phyloP scores from a whole-genome alignment of 37 sponge, comb jelly and placozoan species.

The Haliclona indistincta region DNA sequence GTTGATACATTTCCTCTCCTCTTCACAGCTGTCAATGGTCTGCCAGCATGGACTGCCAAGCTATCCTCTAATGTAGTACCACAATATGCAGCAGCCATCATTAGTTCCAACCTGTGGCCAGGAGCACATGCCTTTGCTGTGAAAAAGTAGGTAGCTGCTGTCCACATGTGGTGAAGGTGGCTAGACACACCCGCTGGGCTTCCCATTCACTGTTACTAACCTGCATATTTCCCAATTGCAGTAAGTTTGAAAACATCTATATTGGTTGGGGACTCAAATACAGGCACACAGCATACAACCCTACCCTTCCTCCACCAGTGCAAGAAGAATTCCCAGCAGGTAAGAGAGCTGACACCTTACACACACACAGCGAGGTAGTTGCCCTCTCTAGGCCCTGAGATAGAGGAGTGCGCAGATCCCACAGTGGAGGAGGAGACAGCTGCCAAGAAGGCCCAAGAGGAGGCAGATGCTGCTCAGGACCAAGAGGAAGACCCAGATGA shows the following conservation, averaged over 20 bases:
- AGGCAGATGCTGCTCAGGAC: slow-evolving; percentile 74
- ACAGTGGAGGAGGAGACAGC: slow-evolving; percentile 92
- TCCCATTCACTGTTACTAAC: too few relatives aligned
- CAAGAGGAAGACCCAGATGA: slow-evolving; percentile 96
- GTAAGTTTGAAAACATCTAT: slow-evolving; percentile 95
- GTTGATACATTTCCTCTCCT: background rate
- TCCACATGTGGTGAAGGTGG: too few relatives aligned
- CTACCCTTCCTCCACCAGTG: slow-evolving; percentile 82
- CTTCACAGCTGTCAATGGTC: slow-evolving; percentile 79
- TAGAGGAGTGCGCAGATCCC: slow-evolving; percentile 90
- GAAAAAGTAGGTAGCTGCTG: slow-evolving; percentile 52
- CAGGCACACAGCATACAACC: slow-evolving; percentile 83
- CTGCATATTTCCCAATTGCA: slow-evolving; percentile 13
- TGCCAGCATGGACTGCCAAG: slow-evolving; percentile 88
- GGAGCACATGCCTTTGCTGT: slow-evolving; percentile 85
- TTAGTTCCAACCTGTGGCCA: slow-evolving; percentile 97
- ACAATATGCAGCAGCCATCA: slow-evolving; percentile 82
- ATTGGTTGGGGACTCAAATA: slow-evolving; percentile 99
- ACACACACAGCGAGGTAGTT: background rate
- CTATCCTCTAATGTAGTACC: slow-evolving; percentile 85
- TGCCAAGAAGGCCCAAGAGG: slow-evolving; percentile 76
- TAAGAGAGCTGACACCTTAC: background rate
- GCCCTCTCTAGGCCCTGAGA: slow-evolving; percentile 51
- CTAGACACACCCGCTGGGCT: too few relatives aligned
- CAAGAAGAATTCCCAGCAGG: slow-evolving; percentile 92